Conservation (phyloP, 1,140 invertebrate species). For the Scaptomyza montana region DNA sequence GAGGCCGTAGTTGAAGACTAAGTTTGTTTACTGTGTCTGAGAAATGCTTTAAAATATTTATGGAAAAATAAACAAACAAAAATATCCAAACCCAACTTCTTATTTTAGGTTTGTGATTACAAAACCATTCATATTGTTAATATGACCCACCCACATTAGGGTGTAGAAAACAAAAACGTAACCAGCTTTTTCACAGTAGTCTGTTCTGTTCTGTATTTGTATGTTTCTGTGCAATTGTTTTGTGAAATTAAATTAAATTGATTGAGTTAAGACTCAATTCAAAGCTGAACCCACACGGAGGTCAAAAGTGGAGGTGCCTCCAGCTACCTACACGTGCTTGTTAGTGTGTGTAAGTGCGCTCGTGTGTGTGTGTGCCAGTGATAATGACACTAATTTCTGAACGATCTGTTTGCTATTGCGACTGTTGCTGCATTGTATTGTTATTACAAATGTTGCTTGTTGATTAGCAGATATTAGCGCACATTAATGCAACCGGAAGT, state of each 20-base stretch:
- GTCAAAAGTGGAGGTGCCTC: slow-evolving; percentile 55
- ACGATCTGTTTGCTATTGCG: slow-evolving; percentile 39
- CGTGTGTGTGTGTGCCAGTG: slow-evolving; percentile 38
- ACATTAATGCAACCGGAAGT: slow-evolving; percentile 55
- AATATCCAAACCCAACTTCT: no score
- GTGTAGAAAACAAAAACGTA: slow-evolving; percentile 27
- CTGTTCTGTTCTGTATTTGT: slow-evolving; percentile 3
- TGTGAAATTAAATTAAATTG: slow-evolving; percentile 80
- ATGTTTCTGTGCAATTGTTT: slow-evolving; percentile 60
- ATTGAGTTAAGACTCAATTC: slow-evolving; percentile 73
- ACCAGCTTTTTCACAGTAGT: background rate
- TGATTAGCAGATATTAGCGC: slow-evolving; percentile 48
- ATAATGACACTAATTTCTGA: slow-evolving; percentile 69
- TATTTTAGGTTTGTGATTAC: background rate
- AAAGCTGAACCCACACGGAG: slow-evolving; percentile 52
- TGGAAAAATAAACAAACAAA: no score
- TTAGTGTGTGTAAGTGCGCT: background rate
- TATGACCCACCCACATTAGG: slow-evolving; percentile 11
- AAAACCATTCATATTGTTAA: slow-evolving; percentile 5
- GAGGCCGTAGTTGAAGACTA: background rate
- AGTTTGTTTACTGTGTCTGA: no score
- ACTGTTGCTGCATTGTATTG: background rate
- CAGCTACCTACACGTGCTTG: slow-evolving; percentile 1
- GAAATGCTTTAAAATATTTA: no score
- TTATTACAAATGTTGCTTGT: slow-evolving; percentile 23